Evolutionary conservation across 35 echinoderm and acorn worm species (phyloP).

Genomic region (Heliocidaris erythrogramma): DNA sequence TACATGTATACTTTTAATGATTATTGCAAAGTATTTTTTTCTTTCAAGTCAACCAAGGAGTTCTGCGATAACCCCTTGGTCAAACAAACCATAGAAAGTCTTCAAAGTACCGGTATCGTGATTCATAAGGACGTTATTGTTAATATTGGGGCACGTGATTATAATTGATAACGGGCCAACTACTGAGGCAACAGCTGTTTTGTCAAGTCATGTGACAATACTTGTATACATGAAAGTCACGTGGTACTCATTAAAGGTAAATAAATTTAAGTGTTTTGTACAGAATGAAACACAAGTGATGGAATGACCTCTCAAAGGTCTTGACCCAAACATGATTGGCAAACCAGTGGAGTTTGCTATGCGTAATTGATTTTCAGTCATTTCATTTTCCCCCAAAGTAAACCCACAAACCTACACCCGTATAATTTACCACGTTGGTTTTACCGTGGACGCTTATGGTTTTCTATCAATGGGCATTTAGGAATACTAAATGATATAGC

Average conservation of each 20-base stretch:
- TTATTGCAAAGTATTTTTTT: no score
- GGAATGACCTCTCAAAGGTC: neutral
- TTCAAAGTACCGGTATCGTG: neutral
- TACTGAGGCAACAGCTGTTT: neutral
- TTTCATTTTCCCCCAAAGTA: neutral
- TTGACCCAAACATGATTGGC: neutral
- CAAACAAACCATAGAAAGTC: no score
- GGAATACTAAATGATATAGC: no score
- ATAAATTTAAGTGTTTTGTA: neutral
- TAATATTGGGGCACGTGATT: neutral
- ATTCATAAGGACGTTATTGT: neutral
- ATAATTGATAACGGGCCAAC: neutral
- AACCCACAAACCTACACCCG: no score
- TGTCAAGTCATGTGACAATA: neutral
- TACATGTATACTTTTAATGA: no score
- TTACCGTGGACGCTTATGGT: no score
- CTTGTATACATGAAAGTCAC: neutral
- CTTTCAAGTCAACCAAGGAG: no score
- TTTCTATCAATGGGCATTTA: no score
- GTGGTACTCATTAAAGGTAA: neutral
- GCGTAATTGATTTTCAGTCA: neutral
- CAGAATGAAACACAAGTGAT: neutral
- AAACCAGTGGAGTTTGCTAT: neutral
- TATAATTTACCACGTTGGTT: no score
- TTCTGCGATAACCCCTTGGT: no score